Conservation (phyloP, 30 jellyfish, hydroid and myxozoan genomes). For the Turritopsis rubra region DNA sequence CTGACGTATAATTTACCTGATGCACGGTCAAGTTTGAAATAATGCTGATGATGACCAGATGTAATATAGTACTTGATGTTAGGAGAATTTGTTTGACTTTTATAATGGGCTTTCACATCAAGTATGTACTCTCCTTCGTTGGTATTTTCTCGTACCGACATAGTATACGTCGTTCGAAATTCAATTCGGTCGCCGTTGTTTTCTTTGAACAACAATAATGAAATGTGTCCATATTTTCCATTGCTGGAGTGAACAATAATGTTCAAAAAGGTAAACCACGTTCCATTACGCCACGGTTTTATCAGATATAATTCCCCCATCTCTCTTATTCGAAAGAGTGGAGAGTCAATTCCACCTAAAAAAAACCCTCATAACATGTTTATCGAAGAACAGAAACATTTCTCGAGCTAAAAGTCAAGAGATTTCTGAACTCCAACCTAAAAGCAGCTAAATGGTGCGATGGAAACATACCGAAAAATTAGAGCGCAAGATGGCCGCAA, state of each 20-base stretch:
- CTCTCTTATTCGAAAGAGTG: not conserved
- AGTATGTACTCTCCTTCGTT: not conserved
- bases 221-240: not conserved
- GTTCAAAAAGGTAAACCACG: not conserved
- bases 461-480: no score
- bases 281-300: not conserved
- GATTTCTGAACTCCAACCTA: no score
- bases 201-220: constrained; percentile 7
- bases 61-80: not conserved
- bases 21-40: not conserved
- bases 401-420: no score
- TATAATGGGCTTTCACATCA: not conserved
- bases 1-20: not conserved
- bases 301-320: not conserved
- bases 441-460: no score
- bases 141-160: not conserved
- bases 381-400: not conserved
- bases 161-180: not conserved
- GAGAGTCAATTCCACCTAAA: not conserved
- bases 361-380: not conserved
- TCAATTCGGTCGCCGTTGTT: not conserved
- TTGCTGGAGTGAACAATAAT: not conserved
- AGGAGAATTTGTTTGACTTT: not conserved
- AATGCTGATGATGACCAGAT: not conserved
- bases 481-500: no score